Evolutionary conservation across 2,113 vertebrate genomes (phyloP).

Genomic region (Mus pahari): DNA sequence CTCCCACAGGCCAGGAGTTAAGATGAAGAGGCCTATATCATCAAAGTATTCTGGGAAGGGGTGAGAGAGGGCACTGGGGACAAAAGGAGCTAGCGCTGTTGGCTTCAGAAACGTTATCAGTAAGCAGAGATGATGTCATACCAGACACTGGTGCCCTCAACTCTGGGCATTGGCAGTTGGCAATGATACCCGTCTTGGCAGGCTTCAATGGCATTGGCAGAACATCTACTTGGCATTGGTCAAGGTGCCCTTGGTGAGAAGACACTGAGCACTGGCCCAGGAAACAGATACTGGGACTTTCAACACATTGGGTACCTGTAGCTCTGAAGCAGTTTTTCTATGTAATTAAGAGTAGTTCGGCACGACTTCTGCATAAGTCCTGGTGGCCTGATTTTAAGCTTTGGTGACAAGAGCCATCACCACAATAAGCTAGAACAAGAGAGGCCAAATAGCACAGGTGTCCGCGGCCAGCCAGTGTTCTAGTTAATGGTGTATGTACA

Average conservation of each 20-base stretch:
- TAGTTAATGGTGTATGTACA: neutral
- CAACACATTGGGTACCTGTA: constrained; percentile 11
- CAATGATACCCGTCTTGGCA: constrained; percentile 11
- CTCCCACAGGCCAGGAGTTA: neutral
- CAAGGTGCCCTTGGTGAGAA: constrained; percentile 31
- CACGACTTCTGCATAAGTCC: neutral
- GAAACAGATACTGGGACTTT: neutral
- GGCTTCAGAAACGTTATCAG: constrained; percentile 35
- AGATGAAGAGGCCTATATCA: constrained; percentile 4
- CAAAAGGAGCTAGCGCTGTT: constrained; percentile 58
- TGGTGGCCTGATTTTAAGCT: neutral
- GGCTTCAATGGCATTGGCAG: constrained; percentile 65
- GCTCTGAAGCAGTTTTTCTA: neutral
- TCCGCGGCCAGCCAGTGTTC: neutral
- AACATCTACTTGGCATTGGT: constrained; percentile 63
- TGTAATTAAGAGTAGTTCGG: neutral
- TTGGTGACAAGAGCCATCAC: constrained; percentile 33
- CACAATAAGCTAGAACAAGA: constrained; percentile 9
- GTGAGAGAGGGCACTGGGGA: neutral
- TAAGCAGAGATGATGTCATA: constrained; percentile 54
- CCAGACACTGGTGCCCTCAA: constrained; percentile 51
- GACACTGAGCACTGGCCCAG: constrained; percentile 21
- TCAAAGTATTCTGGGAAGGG: neutral
- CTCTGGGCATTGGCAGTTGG: constrained; percentile 49
- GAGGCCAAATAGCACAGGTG: neutral